Evolutionary conservation across 1,140 invertebrate genomes (phyloP), one percentile per base, ranked within the genome.

Genomic region (Alviniconcha marisindica): DNA sequence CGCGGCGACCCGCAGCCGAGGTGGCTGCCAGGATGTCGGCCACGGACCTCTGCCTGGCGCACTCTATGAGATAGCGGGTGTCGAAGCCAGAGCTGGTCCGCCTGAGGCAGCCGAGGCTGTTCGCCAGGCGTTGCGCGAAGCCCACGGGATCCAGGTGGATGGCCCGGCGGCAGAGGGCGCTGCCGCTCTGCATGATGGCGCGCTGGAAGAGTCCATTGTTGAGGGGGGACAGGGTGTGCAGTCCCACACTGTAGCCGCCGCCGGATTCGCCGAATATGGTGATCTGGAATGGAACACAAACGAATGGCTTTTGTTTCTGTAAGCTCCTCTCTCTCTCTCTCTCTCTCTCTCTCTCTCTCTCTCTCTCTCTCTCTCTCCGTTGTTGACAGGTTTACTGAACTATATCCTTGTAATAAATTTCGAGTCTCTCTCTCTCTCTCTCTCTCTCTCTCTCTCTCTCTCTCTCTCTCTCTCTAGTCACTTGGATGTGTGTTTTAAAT

Each of bases 381-480:
- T n/a, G n/a, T n/a, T n/a, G n/a, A n/a, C n/a, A n/a, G n/a, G n/a
- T n/a, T n/a, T n/a, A n/a, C n/a, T n/a, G n/a, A n/a, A n/a, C n/a
- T n/a, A n/a, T n/a, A n/a, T n/a, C n/a, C n/a, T n/a, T n/a, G n/a
- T n/a, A n/a, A n/a, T n/a, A n/a, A n/a, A n/a, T n/a, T n/a, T n/a
- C n/a, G n/a, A n/a, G n/a, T n/a, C n/a, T n/a, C n/a, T n/a, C n/a
- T n/a, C n/a, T n/a, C n/a, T n/a, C n/a, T n/a, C n/a, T n/a, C n/a
- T n/a, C n/a, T n/a, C n/a, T n/a, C n/a, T n/a, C n/a, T n/a, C n/a
- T n/a, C n/a, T n/a, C n/a, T n/a, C 81, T 90, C 82, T 15, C 93
- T 48, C 5, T 97, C 97, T 96, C 98, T 96, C 88, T 97, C 93
- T 93, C n/a, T n/a, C n/a, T n/a, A n/a, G n/a, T n/a, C n/a, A n/a